These are phyloP conservation scores for Plemyria rubiginata DNA, from an alignment of 2,888 invertebrate genomes.

Conservation along the genomic window DNA sequence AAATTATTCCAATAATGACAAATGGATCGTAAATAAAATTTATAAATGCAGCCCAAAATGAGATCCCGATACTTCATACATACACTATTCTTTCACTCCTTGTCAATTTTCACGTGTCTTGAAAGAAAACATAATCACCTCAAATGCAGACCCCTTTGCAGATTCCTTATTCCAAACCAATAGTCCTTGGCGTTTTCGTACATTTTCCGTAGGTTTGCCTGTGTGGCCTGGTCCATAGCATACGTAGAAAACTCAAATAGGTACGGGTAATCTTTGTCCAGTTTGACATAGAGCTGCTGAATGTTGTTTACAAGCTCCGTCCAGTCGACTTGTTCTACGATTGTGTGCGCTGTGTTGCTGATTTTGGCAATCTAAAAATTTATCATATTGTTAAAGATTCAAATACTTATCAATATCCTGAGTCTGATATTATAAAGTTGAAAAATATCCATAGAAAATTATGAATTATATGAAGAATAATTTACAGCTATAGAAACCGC, in stretches of 20 bases:
- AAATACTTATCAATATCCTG: not conserved
- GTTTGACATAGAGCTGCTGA: conserved; percentile 60
- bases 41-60: conserved; percentile 7
- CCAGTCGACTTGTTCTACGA: conserved; percentile 63
- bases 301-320: conserved; percentile 64
- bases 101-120: not conserved
- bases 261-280: conserved; percentile 69
- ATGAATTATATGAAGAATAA: conserved; percentile 32
- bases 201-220: conserved; percentile 43
- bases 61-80: conserved; percentile 13
- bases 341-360: conserved; percentile 48
- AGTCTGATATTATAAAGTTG: not conserved
- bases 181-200: conserved; percentile 55
- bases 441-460: too few species aligned
- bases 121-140: conserved; percentile 51
- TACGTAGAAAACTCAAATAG: conserved; percentile 66
- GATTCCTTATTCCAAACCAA: conserved; percentile 63
- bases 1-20: too few species aligned
- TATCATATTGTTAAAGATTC: not conserved
- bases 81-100: not conserved
- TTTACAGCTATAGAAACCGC: conserved; percentile 69
- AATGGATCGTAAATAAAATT: not conserved
- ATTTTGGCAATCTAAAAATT: conserved; percentile 41
- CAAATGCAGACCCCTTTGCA: conserved; percentile 62
- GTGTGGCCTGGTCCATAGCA: conserved; percentile 56